A percentile compares a stretch with the other conserved stretches of the same genome.
phyloP scores from a whole-genome alignment of 2,797 vertebrate genomes.

The Crax fasciolata region DNA sequence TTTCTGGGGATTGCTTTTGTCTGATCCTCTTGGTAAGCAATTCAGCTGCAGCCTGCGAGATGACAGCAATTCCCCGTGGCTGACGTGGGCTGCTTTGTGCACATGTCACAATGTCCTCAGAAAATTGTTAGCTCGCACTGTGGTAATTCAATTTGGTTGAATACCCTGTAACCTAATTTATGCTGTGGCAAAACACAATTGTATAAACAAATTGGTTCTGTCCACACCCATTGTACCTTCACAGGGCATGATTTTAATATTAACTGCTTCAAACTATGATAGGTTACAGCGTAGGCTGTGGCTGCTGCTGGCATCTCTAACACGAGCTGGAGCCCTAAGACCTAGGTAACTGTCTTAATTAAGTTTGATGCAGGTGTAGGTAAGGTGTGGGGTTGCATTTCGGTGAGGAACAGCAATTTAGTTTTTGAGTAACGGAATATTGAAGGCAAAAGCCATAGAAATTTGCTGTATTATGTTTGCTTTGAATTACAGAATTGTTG shows the following conservation, averaged over 20 bases:
- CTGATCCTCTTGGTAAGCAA: conserved; percentile 59
- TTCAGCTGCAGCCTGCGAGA: conserved; percentile 61
- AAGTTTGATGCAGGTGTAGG: background rate
- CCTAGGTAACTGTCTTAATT: background rate
- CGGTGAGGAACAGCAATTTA: background rate
- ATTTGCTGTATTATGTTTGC: background rate
- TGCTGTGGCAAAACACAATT: conserved; percentile 57
- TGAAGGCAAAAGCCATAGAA: background rate
- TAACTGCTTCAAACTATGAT: background rate
- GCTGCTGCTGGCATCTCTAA: background rate
- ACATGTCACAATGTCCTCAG: conserved; percentile 64
- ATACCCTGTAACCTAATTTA: conserved; percentile 65
- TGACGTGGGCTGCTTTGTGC: conserved; percentile 64
- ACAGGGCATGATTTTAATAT: conserved; percentile 38
- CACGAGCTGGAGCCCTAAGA: background rate
- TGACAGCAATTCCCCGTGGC: conserved; percentile 17
- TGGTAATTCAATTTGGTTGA: conserved; percentile 69
- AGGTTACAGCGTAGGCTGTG: background rate
- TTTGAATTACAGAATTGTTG: background rate
- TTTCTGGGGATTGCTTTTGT: conserved; percentile 45
- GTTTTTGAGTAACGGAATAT: background rate
- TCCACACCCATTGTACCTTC: conserved; percentile 69
- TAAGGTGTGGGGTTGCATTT: background rate
- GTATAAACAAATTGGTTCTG: conserved; percentile 70
- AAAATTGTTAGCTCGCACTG: conserved; percentile 46